phyloP scores from a whole-genome alignment of 2,113 vertebrate species.

The Odontophorus gujanensis region DNA sequence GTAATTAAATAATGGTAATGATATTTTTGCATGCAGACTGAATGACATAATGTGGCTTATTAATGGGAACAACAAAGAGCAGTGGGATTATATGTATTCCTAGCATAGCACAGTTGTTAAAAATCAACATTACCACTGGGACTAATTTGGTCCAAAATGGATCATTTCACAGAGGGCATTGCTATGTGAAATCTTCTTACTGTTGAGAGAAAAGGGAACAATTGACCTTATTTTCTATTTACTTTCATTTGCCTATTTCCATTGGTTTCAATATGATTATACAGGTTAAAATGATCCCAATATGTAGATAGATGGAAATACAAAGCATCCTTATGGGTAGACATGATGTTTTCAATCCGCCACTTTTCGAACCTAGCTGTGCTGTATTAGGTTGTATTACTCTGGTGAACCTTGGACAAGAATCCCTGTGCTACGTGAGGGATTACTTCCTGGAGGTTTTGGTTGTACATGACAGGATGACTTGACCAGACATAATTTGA shows the following conservation, averaged over 20 bases:
- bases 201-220: not conserved
- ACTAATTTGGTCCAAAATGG: constrained; percentile 50
- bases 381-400: not conserved
- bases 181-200: constrained; percentile 34
- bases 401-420: not conserved
- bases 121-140: constrained; percentile 32
- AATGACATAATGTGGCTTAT: constrained; percentile 56
- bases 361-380: not conserved
- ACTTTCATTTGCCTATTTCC: not conserved
- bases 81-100: constrained; percentile 30
- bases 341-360: not conserved
- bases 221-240: not conserved
- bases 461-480: not conserved
- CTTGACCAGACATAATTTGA: not conserved
- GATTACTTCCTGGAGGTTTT: not conserved
- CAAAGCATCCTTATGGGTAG: not conserved
- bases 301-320: not conserved
- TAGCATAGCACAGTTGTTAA: constrained; percentile 41
- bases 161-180: constrained; percentile 13
- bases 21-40: constrained; percentile 47
- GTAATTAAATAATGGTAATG: constrained; percentile 66
- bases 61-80: constrained; percentile 66
- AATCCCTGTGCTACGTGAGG: not conserved
- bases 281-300: not conserved
- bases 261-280: not conserved